These are phyloP conservation scores for Protophormia terraenovae DNA, from an alignment of 2,888 invertebrate genomes.

Conservation along the genomic window DNA sequence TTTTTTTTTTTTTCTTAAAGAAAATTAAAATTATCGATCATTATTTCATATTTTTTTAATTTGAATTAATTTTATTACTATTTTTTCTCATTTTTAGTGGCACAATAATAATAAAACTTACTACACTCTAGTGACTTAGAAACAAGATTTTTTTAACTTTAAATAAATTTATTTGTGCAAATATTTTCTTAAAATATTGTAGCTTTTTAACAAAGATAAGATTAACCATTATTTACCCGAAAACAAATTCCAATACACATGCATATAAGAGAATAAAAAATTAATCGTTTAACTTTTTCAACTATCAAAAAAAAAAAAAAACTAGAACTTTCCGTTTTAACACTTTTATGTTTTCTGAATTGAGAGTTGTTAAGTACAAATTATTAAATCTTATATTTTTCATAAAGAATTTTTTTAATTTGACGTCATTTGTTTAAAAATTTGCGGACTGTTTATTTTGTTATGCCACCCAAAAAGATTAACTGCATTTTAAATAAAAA, in stretches of 20 bases:
- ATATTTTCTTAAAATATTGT: too few species aligned
- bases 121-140: neutral
- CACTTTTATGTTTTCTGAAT: neutral
- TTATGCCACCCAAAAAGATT: neutral
- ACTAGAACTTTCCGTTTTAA: slow-evolving; percentile 1
- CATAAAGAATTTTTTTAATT: neutral
- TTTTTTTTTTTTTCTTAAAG: too few species aligned
- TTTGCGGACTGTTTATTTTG: neutral
- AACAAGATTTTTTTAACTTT: neutral
- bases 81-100: too few species aligned
- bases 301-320: too few species aligned
- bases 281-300: too few species aligned
- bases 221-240: neutral
- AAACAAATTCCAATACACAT: neutral
- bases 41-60: too few species aligned
- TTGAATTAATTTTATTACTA: too few species aligned
- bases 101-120: neutral
- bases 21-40: too few species aligned
- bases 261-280: neutral
- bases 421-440: neutral
- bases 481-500: neutral
- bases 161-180: neutral
- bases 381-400: too few species aligned
- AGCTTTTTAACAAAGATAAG: neutral
- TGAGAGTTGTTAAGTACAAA: too few species aligned